Conservation (phyloP, 1,140 invertebrate genomes). For the Delia radicum region DNA sequence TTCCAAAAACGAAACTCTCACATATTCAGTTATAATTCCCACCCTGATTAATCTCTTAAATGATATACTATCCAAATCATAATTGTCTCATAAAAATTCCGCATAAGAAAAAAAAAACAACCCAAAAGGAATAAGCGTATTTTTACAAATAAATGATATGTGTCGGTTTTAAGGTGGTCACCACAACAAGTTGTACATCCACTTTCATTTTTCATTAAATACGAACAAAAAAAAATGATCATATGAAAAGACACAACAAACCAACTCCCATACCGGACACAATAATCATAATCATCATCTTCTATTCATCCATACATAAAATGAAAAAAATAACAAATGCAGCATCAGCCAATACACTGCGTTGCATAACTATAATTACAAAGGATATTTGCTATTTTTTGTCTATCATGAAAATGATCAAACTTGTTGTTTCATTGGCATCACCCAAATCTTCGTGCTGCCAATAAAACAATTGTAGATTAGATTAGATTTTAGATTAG, state of each 20-base stretch:
- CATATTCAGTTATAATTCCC: conserved; percentile 2
- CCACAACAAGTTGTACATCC: conserved; percentile 11
- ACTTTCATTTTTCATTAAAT: conserved; percentile 24
- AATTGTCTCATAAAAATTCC: conserved; percentile 21
- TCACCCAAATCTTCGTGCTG: too few species aligned
- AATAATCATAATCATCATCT: conserved; percentile 17
- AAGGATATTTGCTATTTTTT: neutral
- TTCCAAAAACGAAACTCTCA: neutral
- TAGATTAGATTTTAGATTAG: too few species aligned
- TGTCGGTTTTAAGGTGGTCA: neutral
- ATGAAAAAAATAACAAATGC: neutral
- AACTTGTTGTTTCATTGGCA: neutral
- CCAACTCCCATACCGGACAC: conserved; percentile 15
- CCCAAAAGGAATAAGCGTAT: neutral
- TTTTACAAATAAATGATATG: conserved; percentile 18
- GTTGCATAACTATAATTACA: neutral
- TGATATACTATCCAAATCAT: conserved; percentile 14
- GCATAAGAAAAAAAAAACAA: neutral
- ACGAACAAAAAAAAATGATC: neutral
- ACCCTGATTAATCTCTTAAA: conserved; percentile 15
- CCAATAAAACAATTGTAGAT: too few species aligned
- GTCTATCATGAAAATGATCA: neutral
- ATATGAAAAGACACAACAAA: neutral
- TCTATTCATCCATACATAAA: neutral
- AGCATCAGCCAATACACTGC: neutral